Evolutionary conservation across 2,888 invertebrate genomes (phyloP).

Genomic region (Ernsta delagoae): DNA sequence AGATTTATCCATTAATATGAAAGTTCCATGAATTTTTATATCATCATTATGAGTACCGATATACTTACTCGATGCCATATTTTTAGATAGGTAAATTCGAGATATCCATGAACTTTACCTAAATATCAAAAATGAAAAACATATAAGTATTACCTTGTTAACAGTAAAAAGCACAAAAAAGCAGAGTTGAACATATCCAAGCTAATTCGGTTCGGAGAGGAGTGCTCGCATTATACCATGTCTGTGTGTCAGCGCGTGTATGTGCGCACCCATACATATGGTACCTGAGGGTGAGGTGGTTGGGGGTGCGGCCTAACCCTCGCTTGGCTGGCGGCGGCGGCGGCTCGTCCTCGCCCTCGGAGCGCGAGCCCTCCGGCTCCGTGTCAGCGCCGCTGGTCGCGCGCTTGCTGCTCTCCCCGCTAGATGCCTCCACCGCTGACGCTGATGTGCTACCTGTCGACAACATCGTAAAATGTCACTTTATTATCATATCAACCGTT

Average conservation of each 20-base stretch:
- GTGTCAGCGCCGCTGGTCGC: slow-evolving; percentile 76
- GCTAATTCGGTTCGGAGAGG: neutral
- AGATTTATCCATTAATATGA: no score
- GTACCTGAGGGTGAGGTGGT: slow-evolving; percentile 94
- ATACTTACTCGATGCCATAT: no score
- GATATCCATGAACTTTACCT: no score
- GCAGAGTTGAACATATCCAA: no score
- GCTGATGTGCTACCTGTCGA: slow-evolving; percentile 14
- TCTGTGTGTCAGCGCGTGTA: slow-evolving; percentile 39
- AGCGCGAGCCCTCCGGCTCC: slow-evolving; percentile 90
- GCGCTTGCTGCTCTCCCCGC: slow-evolving; percentile 54
- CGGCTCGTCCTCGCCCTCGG: slow-evolving; percentile 94
- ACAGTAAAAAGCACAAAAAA: no score
- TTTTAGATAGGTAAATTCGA: no score
- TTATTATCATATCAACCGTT: no score
- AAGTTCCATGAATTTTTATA: no score
- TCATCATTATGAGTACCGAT: no score
- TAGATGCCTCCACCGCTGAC: slow-evolving; percentile 41
- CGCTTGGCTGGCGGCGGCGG: slow-evolving; percentile 86
- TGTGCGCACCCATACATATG: slow-evolving; percentile 71
- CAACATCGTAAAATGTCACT: neutral
- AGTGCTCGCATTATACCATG: slow-evolving; percentile 41
- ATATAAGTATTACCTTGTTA: no score
- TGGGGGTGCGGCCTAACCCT: slow-evolving; percentile 95
- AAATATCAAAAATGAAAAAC: no score